Conservation (phyloP, 2,113 vertebrate genomes). For the Saccopteryx leptura region DNA sequence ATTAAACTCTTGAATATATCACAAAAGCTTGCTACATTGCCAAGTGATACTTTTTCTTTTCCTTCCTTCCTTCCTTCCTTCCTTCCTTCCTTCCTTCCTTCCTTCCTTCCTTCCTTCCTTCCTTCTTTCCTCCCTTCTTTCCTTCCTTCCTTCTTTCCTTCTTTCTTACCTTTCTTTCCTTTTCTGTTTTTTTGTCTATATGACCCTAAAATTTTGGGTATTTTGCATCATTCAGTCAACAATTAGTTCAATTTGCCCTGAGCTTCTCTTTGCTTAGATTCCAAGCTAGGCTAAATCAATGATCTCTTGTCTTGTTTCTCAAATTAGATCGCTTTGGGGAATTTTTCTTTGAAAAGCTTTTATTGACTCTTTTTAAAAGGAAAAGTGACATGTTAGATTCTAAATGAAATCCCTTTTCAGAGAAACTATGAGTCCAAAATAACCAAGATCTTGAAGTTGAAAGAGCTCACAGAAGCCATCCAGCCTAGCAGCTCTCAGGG, state of each 20-base stretch:
- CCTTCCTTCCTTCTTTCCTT: too few relatives aligned
- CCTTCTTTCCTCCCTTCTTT: too few relatives aligned
- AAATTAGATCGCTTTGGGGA: conserved; percentile 65
- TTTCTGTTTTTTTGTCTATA: conserved; percentile 53
- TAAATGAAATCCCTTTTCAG: conserved; percentile 40
- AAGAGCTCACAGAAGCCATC: neutral
- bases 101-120: too few relatives aligned
- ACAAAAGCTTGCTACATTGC: neutral
- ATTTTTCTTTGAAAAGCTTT: conserved; percentile 74
- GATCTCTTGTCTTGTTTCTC: conserved; percentile 67
- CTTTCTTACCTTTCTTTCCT: neutral
- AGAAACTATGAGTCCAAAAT: neutral
- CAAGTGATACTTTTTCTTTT: neutral
- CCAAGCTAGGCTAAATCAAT: conserved; percentile 62
- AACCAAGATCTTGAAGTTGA: conserved; percentile 33
- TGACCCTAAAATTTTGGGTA: conserved; percentile 29
- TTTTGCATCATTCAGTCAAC: conserved; percentile 59
- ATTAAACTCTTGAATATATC: neutral
- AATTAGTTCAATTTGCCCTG: conserved; percentile 39
- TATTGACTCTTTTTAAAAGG: conserved; percentile 75
- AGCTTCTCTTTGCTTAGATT: conserved; percentile 53
- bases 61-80: too few relatives aligned
- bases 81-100: too few relatives aligned
- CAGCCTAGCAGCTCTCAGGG: neutral
- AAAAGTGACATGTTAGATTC: conserved; percentile 49